Evolutionary conservation across 2,888 invertebrate species (phyloP), one percentile per base, ranked within the genome.

Genomic region (Pycnomerus fuliginosus): DNA sequence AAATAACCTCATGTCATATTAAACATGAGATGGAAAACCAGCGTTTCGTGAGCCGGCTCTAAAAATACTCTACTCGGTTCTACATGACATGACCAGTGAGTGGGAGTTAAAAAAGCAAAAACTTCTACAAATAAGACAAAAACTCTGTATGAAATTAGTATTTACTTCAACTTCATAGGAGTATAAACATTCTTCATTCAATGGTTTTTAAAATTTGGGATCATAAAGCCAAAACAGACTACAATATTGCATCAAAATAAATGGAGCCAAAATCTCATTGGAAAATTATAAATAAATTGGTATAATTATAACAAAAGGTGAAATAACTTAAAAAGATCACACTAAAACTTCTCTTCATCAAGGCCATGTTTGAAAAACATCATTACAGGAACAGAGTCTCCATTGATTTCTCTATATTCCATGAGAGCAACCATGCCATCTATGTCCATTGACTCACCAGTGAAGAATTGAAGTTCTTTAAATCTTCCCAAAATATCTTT

Each of bases 311-410:
- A n/a, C n/a, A n/a, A n/a, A n/a, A n/a, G n/a, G n/a, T n/a, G n/a
- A n/a, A n/a, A n/a, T n/a, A n/a, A n/a, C n/a, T n/a, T n/a, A 13
- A 15, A 2, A 29, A 32, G 16, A 31, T 31, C 32, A 15, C 32
- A 36, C 76, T 90, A 94, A 77, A 90, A 91, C 76, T 98, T 97
- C 76, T 97, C 96, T 73, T 94, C 95, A 42, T 87, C 83, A 50
- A 97, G 82, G 52, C 95, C 97, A 64, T 96, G 95, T 75, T 95
- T 96, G 77, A 93, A 93, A 76, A 94, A 93, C 88, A 95, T 91
- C 71, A 97, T 78, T 59, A 93, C 84, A 34, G 97, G 96, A 35
- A 86, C 79, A 55, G 85, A 85, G 2, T 82, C 79, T 34, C 89
- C 91, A 59, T 90, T 81, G 46, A 90, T 84, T 49, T 94, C 94